These are phyloP conservation scores for Gymnodraco acuticeps DNA, from an alignment of 2,797 vertebrate genomes.

Conservation along the genomic window DNA sequence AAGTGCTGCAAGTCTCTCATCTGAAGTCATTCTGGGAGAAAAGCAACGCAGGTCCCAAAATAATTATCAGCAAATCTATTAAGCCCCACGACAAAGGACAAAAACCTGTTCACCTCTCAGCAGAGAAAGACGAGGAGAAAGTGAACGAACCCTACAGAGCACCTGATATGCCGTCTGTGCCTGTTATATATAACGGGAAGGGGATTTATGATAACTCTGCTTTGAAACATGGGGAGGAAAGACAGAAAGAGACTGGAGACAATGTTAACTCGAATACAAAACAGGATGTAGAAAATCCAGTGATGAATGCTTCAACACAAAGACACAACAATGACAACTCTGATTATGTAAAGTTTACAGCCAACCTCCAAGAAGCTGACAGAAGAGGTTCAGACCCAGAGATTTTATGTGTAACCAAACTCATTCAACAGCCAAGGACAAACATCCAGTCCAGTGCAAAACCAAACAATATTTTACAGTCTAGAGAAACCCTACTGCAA, in stretches of 20 bases:
- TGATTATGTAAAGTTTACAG: slow-evolving; percentile 33
- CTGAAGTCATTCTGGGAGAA: slow-evolving; percentile 92
- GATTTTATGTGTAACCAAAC: slow-evolving; percentile 27
- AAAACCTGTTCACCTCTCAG: slow-evolving; percentile 21
- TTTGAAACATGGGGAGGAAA: slow-evolving; percentile 29
- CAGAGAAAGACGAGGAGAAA: slow-evolving; percentile 42
- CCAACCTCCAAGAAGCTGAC: slow-evolving; percentile 18
- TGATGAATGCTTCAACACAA: slow-evolving; percentile 16
- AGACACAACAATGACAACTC: slow-evolving; percentile 32
- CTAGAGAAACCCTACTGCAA: slow-evolving; percentile 28
- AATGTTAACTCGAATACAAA: slow-evolving; percentile 24
- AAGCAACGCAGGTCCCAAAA: slow-evolving; percentile 71
- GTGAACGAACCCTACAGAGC: slow-evolving; percentile 15
- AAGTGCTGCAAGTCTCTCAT: slow-evolving; percentile 81
- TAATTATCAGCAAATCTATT: slow-evolving; percentile 70
- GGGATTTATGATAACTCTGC: slow-evolving; percentile 25
- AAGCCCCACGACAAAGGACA: slow-evolving; percentile 51
- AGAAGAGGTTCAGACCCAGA: slow-evolving; percentile 52
- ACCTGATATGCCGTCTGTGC: slow-evolving; percentile 29
- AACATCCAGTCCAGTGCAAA: slow-evolving; percentile 22
- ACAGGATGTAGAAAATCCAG: slow-evolving; percentile 26
- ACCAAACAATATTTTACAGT: slow-evolving; percentile 31
- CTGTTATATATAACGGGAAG: slow-evolving; percentile 40
- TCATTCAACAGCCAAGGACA: slow-evolving; percentile 9
- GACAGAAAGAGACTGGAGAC: slow-evolving; percentile 16